phyloP scores from a whole-genome alignment of 2,888 invertebrate genomes.

The Erebia epiphron region DNA sequence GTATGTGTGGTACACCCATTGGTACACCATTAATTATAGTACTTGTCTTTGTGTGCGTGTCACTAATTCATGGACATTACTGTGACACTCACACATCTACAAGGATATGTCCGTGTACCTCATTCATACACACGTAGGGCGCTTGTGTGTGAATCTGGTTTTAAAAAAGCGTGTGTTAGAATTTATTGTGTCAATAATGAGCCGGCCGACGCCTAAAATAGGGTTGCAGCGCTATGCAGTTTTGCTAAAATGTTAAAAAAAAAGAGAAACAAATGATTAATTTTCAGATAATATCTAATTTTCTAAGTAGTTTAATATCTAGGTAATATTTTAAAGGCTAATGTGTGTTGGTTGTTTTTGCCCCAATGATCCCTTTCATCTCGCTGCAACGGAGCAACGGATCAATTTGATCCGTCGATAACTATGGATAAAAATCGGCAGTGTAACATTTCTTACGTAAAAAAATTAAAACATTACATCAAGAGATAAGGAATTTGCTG shows the following conservation, averaged over 20 bases:
- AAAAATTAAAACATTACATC: no score
- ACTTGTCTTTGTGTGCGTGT: conserved; percentile 7
- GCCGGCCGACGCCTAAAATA: conserved; percentile 46
- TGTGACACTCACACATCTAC: conserved; percentile 13
- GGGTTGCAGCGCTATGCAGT: conserved; percentile 47
- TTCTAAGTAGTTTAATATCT: no score
- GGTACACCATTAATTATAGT: conserved; percentile 3
- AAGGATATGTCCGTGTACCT: conserved; percentile 25
- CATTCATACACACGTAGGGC: conserved; percentile 33
- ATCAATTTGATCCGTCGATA: no score
- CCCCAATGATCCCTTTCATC: no score
- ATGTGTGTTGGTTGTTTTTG: no score
- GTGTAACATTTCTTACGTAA: no score
- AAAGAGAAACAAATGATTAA: no score
- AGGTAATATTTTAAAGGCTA: no score
- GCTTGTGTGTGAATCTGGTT: conserved; percentile 61
- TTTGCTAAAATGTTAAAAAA: conserved; percentile 3
- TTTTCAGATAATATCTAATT: no score
- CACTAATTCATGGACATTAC: conserved; percentile 6
- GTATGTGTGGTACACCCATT: background rate
- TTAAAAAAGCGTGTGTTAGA: conserved; percentile 75
- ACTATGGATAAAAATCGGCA: no score
- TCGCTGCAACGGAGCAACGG: no score
- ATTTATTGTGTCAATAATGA: conserved; percentile 80
- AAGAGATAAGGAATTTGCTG: no score